Percentiles rank a stretch among this genome's conserved stretches.
These are phyloP conservation scores for Rhodinocichla rosea DNA, from an alignment of 2,113 vertebrate species.

Conservation along the genomic window DNA sequence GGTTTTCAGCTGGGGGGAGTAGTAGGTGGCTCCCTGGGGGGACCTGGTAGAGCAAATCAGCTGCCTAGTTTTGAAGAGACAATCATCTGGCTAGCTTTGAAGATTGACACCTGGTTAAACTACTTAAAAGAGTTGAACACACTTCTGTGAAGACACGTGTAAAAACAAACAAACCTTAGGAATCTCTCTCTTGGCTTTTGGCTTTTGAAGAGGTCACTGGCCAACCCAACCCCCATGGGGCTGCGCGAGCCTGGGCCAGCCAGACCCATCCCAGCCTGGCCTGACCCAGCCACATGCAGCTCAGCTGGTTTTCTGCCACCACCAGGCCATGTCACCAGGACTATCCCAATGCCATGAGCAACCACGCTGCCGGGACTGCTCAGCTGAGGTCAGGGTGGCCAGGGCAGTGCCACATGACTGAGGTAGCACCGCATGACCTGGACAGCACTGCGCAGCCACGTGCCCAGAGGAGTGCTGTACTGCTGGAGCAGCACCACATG, in stretches of 20 bases:
- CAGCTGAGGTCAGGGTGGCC: accelerated
- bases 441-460: accelerated
- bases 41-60: neutral
- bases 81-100: neutral
- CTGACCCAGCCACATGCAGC: accelerated
- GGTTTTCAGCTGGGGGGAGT: neutral
- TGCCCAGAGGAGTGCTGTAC: neutral
- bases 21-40: neutral
- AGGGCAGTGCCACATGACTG: no score
- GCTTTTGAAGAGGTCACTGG: neutral
- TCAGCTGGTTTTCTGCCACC: neutral
- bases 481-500: neutral
- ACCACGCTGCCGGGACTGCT: neutral
- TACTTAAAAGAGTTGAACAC: neutral
- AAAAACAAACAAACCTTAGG: neutral
- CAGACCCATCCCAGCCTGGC: no score
- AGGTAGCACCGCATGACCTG: neutral
- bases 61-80: neutral
- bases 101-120: neutral
- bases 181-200: neutral
- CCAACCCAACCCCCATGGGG: neutral
- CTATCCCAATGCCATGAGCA: neutral
- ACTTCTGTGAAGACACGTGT: neutral
- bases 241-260: accelerated
- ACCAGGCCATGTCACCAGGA: neutral